Conservation (phyloP, 2,113 vertebrate genomes). For the human (Homo sapiens) region DNA sequence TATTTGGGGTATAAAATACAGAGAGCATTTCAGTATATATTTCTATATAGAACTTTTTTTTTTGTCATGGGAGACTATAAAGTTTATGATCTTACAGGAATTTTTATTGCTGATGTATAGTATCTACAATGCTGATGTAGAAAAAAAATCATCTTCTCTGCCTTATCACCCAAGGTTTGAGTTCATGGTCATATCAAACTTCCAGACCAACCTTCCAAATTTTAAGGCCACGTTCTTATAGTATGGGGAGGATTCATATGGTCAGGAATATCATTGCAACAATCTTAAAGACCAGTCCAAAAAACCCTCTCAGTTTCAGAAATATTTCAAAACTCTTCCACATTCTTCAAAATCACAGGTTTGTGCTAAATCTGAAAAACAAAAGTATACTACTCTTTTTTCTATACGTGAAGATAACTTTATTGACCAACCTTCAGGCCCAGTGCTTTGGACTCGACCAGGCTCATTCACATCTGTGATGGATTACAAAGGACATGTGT, state of each 20-base stretch:
- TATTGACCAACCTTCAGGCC: background rate
- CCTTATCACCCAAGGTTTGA: background rate
- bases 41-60: background rate
- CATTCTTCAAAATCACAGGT: background rate
- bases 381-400: background rate
- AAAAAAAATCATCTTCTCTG: background rate
- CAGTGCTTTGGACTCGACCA: background rate
- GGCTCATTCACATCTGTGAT: background rate
- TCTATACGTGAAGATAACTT: background rate
- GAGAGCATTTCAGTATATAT: background rate
- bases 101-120: background rate
- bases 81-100: background rate
- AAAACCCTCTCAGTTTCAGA: background rate
- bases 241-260: background rate
- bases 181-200: background rate
- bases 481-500: background rate
- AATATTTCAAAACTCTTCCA: background rate
- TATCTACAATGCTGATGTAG: background rate
- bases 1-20: background rate
- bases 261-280: background rate
- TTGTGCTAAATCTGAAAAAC: conserved; percentile 12
- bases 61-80: background rate
- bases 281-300: background rate
- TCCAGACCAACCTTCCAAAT: background rate
- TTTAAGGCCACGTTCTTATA: background rate